Evolutionary conservation across 2,113 vertebrate genomes (phyloP), one percentile per base, ranked within the genome.

Genomic region (Calcarius ornatus): DNA sequence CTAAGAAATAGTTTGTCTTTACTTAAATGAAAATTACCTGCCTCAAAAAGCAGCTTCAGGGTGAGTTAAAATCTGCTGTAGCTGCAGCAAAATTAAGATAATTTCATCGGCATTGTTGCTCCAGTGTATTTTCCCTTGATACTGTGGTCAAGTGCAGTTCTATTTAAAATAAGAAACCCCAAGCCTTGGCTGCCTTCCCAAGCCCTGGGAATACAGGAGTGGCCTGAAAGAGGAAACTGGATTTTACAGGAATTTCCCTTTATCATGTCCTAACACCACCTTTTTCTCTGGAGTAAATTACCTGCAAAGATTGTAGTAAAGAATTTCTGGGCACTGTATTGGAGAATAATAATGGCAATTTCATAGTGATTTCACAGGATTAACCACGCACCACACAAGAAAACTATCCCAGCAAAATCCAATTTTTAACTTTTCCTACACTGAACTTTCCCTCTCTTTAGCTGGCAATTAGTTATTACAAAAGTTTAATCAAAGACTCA

Each of bases 361-460:
- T 91, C 96, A 69, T 56, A 61, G 70, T 48, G 65, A 95, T 95
- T 97, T 97, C 83, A 95, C 69, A 83, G 56, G 20, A 64, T 93
- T 83, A 69, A 88, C 38, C 28, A 63, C 12, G 53, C 38, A 69
- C 42, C 61, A 69, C 40, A n/a, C 63, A 92, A 45, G 30, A 30
- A 95, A 96, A 81, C 19, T 22, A 45, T 19, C 48, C 70, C 51
- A 54, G 65, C 63, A 64, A n/a, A 80, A 89, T 81, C 50, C 88
- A 88, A 42, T 79, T 69, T 63, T 48, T 72, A 87, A 6, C 43
- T 88, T 96, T 40, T 48, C 59, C 71, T 66, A 66, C 33, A 18
- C 14, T 2, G 22, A 61, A 48, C 71, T 90, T 81, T 15, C 38
- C 50, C 72, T 76, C 53, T 86, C 33, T 90, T 66, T 42, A 12